These are phyloP conservation scores for Tetragonula carbonaria DNA, from an alignment of 2,888 invertebrate genomes.

Conservation along the genomic window DNA sequence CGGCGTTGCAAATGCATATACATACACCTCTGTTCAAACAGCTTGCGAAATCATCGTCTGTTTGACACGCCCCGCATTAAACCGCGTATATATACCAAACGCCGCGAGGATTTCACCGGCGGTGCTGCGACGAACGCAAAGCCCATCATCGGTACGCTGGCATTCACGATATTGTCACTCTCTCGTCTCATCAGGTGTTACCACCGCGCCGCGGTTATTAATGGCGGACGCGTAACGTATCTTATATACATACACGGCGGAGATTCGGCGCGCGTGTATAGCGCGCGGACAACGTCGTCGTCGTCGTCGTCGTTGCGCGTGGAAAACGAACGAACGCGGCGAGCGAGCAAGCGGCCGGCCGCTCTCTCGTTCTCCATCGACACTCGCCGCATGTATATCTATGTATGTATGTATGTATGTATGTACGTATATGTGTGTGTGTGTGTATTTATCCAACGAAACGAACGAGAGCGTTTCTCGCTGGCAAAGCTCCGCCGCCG, in stretches of 20 bases:
- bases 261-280: slow-evolving; percentile 58
- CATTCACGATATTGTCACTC: slow-evolving; percentile 9
- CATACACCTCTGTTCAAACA: not conserved
- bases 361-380: slow-evolving; percentile 28
- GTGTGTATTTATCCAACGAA: slow-evolving; percentile 1
- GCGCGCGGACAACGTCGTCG: slow-evolving; percentile 48
- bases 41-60: not conserved
- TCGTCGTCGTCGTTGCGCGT: slow-evolving; percentile 48
- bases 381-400: not conserved
- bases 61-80: too few relatives aligned
- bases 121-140: not conserved
- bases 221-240: slow-evolving; percentile 55
- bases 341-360: slow-evolving; percentile 6
- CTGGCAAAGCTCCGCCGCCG: slow-evolving; percentile 32
- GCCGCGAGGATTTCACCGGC: not conserved
- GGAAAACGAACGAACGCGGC: slow-evolving; percentile 27
- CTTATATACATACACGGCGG: slow-evolving; percentile 30
- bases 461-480: slow-evolving; percentile 32
- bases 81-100: not conserved
- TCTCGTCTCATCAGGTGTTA: slow-evolving; percentile 22
- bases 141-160: not conserved
- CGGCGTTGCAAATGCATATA: not conserved
- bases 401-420: too few relatives aligned
- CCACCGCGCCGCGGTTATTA: slow-evolving; percentile 64
- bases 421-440: too few relatives aligned